phyloP scores from a whole-genome alignment of 2,888 invertebrate genomes.

The Anorthoa munda region DNA sequence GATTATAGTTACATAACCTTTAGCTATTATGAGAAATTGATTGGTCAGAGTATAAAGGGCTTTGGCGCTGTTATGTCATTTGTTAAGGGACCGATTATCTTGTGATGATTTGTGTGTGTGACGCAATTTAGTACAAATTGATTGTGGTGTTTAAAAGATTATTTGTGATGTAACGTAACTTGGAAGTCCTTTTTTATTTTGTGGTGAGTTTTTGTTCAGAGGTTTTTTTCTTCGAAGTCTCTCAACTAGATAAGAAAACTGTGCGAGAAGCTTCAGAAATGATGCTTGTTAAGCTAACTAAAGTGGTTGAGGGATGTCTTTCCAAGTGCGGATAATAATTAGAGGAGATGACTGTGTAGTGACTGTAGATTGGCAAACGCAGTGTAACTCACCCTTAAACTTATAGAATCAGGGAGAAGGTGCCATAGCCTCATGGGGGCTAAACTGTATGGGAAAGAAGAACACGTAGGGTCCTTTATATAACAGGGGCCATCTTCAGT shows the following conservation, averaged over 20 bases:
- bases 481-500: too few relatives aligned
- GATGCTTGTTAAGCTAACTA: background rate
- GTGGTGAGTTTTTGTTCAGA: background rate
- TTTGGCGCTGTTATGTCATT: slow-evolving; percentile 35
- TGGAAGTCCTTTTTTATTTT: background rate
- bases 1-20: slow-evolving; percentile 33
- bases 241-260: background rate
- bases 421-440: too few relatives aligned
- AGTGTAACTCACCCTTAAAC: too few relatives aligned
- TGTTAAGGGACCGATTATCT: slow-evolving; percentile 28
- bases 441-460: too few relatives aligned
- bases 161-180: slow-evolving; percentile 31
- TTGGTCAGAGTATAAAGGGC: slow-evolving; percentile 47
- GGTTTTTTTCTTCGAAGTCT: background rate
- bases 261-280: background rate
- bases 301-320: too few relatives aligned
- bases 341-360: too few relatives aligned
- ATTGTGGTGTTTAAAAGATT: slow-evolving; percentile 5
- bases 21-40: slow-evolving; percentile 45
- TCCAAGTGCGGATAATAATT: background rate
- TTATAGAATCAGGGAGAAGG: too few relatives aligned
- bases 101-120: slow-evolving; percentile 31
- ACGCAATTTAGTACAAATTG: slow-evolving; percentile 39
- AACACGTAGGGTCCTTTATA: too few relatives aligned
- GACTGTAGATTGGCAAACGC: too few relatives aligned